These are phyloP conservation scores for Pollicipes pollicipes DNA, from an alignment of 1,140 invertebrate species.

Conservation along the genomic window DNA sequence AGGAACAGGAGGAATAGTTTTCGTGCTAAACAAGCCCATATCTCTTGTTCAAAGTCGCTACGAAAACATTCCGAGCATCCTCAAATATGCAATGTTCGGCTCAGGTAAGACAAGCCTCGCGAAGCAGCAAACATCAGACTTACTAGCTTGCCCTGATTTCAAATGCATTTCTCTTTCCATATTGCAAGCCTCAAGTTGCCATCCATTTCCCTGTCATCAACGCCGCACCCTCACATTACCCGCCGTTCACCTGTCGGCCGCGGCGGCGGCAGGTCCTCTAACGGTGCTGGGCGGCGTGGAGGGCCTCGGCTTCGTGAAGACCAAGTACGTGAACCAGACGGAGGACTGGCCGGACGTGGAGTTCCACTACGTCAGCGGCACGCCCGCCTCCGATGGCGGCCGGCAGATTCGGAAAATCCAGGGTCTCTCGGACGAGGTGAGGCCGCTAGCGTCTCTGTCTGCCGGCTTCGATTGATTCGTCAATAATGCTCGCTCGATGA, in stretches of 20 bases:
- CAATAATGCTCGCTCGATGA: background rate
- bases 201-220: no score
- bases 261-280: conserved; percentile 62
- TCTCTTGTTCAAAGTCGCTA: conserved; percentile 59
- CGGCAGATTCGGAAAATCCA: conserved; percentile 61
- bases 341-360: conserved; percentile 82
- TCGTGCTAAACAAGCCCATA: conserved; percentile 55
- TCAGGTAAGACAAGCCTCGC: conserved; percentile 20
- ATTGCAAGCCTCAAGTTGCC: no score
- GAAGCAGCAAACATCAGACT: no score
- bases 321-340: conserved; percentile 62
- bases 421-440: conserved; percentile 39
- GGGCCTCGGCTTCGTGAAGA: conserved; percentile 73
- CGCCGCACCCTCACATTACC: no score
- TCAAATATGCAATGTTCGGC: conserved; percentile 53
- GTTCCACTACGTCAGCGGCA: conserved; percentile 78
- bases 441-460: no score
- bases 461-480: conserved; percentile 1
- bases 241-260: no score
- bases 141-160: no score
- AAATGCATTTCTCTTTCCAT: no score
- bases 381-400: conserved; percentile 70
- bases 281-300: conserved; percentile 80
- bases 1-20: conserved; percentile 62
- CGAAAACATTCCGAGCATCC: conserved; percentile 50